Evolutionary conservation across 2,113 vertebrate species (phyloP).

Genomic region (Lanius collurio): DNA sequence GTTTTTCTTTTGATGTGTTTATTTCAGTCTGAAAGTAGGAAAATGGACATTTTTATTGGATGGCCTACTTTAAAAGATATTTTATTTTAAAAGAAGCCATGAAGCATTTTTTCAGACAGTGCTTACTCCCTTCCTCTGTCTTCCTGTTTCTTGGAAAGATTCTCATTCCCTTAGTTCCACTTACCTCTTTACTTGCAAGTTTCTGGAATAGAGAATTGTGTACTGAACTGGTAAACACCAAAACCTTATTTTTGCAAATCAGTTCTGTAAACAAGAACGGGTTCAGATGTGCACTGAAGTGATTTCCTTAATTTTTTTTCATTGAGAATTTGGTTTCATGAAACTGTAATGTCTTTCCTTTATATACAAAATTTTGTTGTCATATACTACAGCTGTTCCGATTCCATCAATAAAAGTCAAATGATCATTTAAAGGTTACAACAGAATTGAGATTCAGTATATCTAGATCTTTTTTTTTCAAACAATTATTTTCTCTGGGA

Average conservation of each 20-base stretch:
- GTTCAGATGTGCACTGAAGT: background rate
- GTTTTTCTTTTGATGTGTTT: background rate
- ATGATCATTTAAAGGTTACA: background rate
- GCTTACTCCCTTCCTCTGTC: background rate
- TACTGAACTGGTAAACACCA: background rate
- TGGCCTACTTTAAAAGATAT: background rate
- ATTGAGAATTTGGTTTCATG: background rate
- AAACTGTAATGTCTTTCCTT: background rate
- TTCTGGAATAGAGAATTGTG: background rate
- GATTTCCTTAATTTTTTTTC: background rate
- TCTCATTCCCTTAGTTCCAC: background rate
- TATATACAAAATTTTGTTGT: background rate
- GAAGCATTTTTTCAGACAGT: background rate
- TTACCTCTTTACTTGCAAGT: background rate
- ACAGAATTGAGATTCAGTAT: background rate
- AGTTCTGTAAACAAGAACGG: background rate
- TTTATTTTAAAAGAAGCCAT: background rate
- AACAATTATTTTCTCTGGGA: background rate
- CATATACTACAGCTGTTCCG: background rate
- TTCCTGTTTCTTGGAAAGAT: background rate
- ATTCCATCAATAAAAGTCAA: conserved; percentile 14
- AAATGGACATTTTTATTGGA: background rate
- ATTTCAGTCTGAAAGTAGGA: background rate
- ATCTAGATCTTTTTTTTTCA: background rate
- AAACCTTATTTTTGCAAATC: background rate